Conservation (phyloP, 1,140 invertebrate species). For the Drosophila triauraria region DNA sequence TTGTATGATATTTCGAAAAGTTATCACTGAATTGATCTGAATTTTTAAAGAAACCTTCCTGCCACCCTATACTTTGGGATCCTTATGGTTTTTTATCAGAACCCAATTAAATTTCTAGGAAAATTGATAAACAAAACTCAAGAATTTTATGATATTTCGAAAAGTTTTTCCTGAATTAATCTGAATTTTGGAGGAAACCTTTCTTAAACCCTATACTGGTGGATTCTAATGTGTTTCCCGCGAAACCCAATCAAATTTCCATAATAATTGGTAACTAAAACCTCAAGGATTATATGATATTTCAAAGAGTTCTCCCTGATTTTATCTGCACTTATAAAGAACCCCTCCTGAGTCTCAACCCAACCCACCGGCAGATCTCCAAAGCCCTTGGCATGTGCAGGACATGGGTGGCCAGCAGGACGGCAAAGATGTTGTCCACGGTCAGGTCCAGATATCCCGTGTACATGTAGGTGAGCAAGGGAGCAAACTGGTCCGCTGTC, state of each 20-base stretch:
- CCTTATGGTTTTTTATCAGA: not conserved
- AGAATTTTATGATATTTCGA: not conserved
- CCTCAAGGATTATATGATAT: too few species aligned
- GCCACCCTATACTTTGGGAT: not conserved
- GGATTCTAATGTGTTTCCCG: not conserved
- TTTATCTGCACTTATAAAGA: too few species aligned
- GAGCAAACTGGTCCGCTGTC: constrained; percentile 89
- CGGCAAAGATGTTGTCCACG: constrained; percentile 90
- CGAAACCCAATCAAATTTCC: too few species aligned
- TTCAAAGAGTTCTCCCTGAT: too few species aligned
- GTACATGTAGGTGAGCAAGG: constrained; percentile 91
- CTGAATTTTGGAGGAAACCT: too few species aligned
- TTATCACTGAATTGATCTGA: not conserved
- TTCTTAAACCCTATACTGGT: too few species aligned
- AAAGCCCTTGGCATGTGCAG: constrained; percentile 91
- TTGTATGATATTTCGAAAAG: not conserved
- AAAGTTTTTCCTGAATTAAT: not conserved
- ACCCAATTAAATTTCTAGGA: not conserved
- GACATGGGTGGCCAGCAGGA: constrained; percentile 90
- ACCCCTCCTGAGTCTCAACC: too few species aligned
- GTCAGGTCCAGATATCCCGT: constrained; percentile 90
- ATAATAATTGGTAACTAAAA: too few species aligned
- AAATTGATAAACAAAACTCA: not conserved
- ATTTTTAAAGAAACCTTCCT: not conserved
- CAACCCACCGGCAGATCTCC: constrained; percentile 87